Evolutionary conservation across 2,888 invertebrate species (phyloP), one percentile per base, ranked within the genome.

Genomic region (Nomada goodeniana): DNA sequence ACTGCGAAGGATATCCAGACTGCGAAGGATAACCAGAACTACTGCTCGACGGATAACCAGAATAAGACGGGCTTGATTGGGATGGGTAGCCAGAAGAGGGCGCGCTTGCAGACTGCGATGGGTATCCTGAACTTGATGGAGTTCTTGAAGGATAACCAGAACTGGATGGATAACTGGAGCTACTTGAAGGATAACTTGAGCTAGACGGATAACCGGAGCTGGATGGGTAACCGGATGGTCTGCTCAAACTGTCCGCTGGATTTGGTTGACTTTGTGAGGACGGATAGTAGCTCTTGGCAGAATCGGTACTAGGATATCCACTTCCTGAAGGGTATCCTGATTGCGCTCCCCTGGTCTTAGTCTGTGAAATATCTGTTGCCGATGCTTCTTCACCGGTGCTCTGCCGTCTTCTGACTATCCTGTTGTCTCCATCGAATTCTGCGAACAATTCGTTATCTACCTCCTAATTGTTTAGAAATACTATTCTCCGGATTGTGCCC

Each of bases 391-490:
- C 83, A 55, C 36, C 76, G 29, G 73, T 57, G 47, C 74, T 89
- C 53, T 91, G 90, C 11, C 91, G 90, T 76, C 87, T 89, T 53
- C 68, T 70, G 36, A 88, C 53, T 61, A 59, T 87, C 87, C 74
- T 90, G 65, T 78, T 74, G 57, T 89, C 90, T 9, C 82, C 90
- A 23, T 88, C 84, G 83, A 88, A 81, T 23, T 93, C 93, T 93
- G 93, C 83, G 89, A 93, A 93, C 90, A 93, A 89, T 89, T 91
- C 91, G 86, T 82, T 70, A 86, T 87, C 90, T 89, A 82, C 89
- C 85, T 86, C 82, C 88, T 86, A 87, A 87, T 76, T 88, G 79
- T 71, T 60, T 69, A 64, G 76, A 53, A 67, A 10, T 68, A 53
- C 65, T 75, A 61, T 36, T 23, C 26, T 50, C 52, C n/a, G 26